Conservation (phyloP, 1,140 invertebrate species). For the Bombus superbus region DNA sequence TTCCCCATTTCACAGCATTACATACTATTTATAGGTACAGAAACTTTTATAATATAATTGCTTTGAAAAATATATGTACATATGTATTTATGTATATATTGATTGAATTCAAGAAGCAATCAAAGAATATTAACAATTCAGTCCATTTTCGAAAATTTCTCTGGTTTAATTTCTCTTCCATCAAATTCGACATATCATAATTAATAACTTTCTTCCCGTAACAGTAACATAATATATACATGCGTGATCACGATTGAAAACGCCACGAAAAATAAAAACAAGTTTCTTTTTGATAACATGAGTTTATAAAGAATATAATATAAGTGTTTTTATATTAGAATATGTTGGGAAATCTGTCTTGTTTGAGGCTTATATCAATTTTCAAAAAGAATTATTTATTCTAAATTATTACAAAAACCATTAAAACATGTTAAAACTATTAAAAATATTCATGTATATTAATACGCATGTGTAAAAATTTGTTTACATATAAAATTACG, state of each 20-base stretch:
- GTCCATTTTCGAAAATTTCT: constrained; percentile 52
- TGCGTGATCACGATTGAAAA: constrained; percentile 70
- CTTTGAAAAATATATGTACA: constrained; percentile 54
- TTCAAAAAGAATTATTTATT: constrained; percentile 8
- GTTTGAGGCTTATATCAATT: constrained; percentile 52
- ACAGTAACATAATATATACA: constrained; percentile 74
- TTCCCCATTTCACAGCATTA: constrained; percentile 56
- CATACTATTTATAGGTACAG: constrained; percentile 52
- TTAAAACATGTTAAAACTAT: constrained; percentile 18
- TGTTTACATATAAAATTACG: not conserved
- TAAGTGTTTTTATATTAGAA: constrained; percentile 64
- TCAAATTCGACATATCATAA: constrained; percentile 33
- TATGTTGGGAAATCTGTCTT: constrained; percentile 67
- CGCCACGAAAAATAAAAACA: constrained; percentile 77
- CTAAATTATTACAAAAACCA: not conserved
- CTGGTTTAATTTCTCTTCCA: constrained; percentile 23
- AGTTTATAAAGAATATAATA: constrained; percentile 80
- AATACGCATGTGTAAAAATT: constrained; percentile 7
- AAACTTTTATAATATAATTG: constrained; percentile 46
- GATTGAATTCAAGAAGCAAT: constrained; percentile 56
- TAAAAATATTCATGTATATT: not conserved
- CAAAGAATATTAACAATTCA: constrained; percentile 68
- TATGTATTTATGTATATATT: constrained; percentile 48
- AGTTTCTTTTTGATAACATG: constrained; percentile 79
- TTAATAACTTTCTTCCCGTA: constrained; percentile 27